Evolutionary conservation across 2,888 invertebrate genomes (phyloP), one percentile per base, ranked within the genome.

Genomic region (Mayetiola destructor): DNA sequence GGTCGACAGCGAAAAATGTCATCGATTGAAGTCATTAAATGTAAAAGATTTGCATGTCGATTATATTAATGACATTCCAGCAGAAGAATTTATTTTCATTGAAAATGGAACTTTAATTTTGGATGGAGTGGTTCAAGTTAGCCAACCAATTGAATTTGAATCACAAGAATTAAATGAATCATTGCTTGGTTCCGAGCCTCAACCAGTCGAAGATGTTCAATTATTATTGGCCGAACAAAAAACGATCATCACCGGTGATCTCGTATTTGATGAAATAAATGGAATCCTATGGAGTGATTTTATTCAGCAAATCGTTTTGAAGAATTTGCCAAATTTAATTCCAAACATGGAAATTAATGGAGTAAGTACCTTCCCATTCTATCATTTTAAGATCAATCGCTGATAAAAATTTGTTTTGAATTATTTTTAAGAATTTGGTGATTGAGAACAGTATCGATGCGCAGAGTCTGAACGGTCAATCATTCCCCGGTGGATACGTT

Each of bases 401-500:
- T 35, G 12, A 35, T 35, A 4, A 20, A 16, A 32, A 37, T 39
- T 53, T 52, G 35, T 54, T 32, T 59, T 56, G 35, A 68, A 10
- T n/a, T 35, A 56, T 52, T 60, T 32, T 69, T 61, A 59, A 78
- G 77, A 64, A 71, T 61, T 63, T 78, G 14, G 63, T 66, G 48
- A 65, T 73, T 5, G 67, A 69, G 57, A 63, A 67, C 35, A 58
- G 64, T 20, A 61, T 74, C 16, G 59, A 64, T 1, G 64, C 74
- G 20, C 62, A 67, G 18, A 63, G 62, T 35, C 65, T 81, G 9
- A 80, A 80, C 62, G 64, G 64, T 23, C 61, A 79, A 1, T 63
- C 64, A 55, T 81, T 77, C 64, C 80, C 80, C 0, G 66, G 70
- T 10, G 76, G 76, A 32, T 81, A 72, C 60, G 64, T 80, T 4